Base-by-base conservation (phyloP, 1,140 invertebrate genomes). In the Hyphantria cunea region DNA sequence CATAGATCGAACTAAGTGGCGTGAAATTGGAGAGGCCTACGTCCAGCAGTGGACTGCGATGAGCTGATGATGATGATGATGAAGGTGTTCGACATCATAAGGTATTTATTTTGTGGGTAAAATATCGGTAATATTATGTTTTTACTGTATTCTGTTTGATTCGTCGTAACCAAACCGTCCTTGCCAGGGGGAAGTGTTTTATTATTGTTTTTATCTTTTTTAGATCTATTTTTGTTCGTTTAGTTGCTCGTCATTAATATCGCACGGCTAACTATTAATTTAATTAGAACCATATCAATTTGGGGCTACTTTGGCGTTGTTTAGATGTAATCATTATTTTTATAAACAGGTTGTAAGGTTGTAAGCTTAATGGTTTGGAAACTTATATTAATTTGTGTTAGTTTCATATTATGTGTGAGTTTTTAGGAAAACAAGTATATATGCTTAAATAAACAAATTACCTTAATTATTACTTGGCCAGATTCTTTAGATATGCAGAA, bases 161-260 rank as follows among this genome's bases (percentile, higher is more conserved):
- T 76, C 72, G 62, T 10, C 66, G 44, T 54, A 74, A 12, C 48
- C 25, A 70, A 33, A 7, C 84, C 64, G 78, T 65, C 77, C 68
- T 0, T 56, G 7, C 33, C 13, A 39, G 68, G 70, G 75, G 86
- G 83, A 86, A 86, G 78, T 84, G 84, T 83, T 86, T 86, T 86
- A 89, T 86, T 86, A 83, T 81, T 78, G 73, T 76, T 77, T 82
- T 84, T 89, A 89, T 89, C 86, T 73, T 75, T 76, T 63, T n/a
- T 54, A 70, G 78, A 87, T 87, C 84, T 78, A 80, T 83, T 84
- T 78, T 71, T 70, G 60, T 73, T 63, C 50, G 70, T 76, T 78
- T 76, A 74, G 78, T 80, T 76, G 76, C 76, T 89, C 80, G 82
- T 89, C 86, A 84, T 89, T 89, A 80, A 82, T 89, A 89, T 87